phyloP scores from a whole-genome alignment of 2,888 invertebrate genomes.

The Sclerodermus sp. region DNA sequence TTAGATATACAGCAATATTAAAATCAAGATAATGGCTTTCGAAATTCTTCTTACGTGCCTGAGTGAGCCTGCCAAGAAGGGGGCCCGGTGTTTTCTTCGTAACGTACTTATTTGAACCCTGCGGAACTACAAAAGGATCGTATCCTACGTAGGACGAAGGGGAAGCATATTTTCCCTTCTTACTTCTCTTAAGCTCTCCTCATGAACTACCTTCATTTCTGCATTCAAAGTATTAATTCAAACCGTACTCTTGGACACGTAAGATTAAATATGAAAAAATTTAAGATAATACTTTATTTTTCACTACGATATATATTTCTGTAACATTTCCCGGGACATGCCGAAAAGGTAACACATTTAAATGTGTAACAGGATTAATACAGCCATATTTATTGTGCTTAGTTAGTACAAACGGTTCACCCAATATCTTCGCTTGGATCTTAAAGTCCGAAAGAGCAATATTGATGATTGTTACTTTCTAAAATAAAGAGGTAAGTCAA shows the following conservation, averaged over 20 bases:
- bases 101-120: conserved; percentile 57
- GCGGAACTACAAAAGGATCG: conserved; percentile 49
- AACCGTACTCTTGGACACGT: conserved; percentile 24
- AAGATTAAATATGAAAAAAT: too few relatives aligned
- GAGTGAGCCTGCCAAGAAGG: conserved; percentile 35
- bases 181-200: not conserved
- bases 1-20: too few relatives aligned
- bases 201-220: conserved; percentile 14
- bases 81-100: conserved; percentile 53
- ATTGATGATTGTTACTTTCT: conserved; percentile 84
- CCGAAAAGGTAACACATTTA: conserved; percentile 91
- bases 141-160: conserved; percentile 39
- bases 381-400: conserved; percentile 98
- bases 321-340: conserved; percentile 69
- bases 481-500: conserved; percentile 38
- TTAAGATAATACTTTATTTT: conserved; percentile 68
- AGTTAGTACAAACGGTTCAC: conserved; percentile 90
- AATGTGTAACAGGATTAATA: conserved; percentile 99
- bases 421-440: conserved; percentile 75
- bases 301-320: conserved; percentile 97
- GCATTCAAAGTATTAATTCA: conserved; percentile 19
- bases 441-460: conserved; percentile 82
- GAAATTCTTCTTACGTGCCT: conserved; percentile 25
- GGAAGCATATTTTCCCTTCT: conserved; percentile 28
- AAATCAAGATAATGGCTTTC: conserved; percentile 4